These are phyloP conservation scores for Lapara coniferarum DNA, from an alignment of 2,888 invertebrate species.

Conservation along the genomic window DNA sequence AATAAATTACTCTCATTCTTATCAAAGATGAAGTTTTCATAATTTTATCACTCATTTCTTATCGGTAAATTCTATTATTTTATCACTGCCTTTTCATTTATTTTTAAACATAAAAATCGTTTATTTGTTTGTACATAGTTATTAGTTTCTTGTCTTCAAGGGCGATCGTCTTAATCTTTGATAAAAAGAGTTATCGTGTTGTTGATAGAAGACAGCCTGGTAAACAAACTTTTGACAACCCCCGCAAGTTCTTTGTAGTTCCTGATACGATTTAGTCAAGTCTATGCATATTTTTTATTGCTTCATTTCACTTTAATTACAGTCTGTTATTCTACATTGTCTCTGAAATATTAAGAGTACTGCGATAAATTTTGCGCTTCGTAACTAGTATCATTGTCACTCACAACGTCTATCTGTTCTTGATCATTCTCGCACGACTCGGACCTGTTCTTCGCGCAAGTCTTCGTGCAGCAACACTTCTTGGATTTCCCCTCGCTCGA, in stretches of 20 bases:
- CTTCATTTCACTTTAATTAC: neutral
- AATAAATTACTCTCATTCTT: neutral
- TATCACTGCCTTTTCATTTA: too few relatives aligned
- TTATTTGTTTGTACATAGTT: too few relatives aligned
- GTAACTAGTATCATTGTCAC: slow-evolving; percentile 67
- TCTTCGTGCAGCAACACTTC: slow-evolving; percentile 71
- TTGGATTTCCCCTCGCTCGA: slow-evolving; percentile 58
- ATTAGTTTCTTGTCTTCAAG: too few relatives aligned
- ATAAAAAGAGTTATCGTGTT: too few relatives aligned
- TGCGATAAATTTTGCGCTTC: slow-evolving; percentile 65
- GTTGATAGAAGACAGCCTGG: too few relatives aligned
- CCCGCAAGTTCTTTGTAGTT: too few relatives aligned
- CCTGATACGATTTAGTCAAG: too few relatives aligned
- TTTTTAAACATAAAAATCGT: too few relatives aligned
- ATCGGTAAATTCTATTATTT: too few relatives aligned
- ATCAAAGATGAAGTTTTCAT: neutral
- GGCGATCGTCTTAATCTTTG: too few relatives aligned
- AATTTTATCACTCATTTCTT: neutral
- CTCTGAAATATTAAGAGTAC: neutral
- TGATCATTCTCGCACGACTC: slow-evolving; percentile 69
- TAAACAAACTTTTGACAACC: too few relatives aligned
- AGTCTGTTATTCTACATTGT: neutral
- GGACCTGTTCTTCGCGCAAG: slow-evolving; percentile 57
- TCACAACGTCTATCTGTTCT: slow-evolving; percentile 77
- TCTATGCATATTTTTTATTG: too few relatives aligned